Evolutionary conservation across 2,113 vertebrate genomes (phyloP).

Genomic region (Heptranchias perlo): DNA sequence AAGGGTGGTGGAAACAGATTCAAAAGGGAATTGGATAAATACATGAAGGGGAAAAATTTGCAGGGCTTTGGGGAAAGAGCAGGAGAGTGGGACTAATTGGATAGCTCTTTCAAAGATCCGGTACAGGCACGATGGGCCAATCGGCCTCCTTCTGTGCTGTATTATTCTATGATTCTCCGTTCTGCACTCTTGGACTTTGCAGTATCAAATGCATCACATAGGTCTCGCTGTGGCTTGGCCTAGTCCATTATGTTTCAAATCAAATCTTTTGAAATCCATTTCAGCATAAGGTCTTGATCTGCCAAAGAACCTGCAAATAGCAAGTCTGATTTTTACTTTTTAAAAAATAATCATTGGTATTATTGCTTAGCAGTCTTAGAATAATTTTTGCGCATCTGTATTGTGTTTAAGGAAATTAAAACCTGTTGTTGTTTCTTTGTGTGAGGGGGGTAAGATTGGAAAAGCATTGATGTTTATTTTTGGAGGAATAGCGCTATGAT

Average conservation of each 20-base stretch:
- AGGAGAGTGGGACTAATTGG: too few species aligned
- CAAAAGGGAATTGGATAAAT: too few species aligned
- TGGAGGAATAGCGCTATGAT: slow-evolving; percentile 4
- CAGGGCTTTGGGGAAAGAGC: too few species aligned
- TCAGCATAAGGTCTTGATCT: not conserved
- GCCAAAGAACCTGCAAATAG: not conserved
- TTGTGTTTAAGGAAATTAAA: slow-evolving; percentile 36
- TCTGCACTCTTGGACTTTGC: not conserved
- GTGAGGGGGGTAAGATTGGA: slow-evolving; percentile 20
- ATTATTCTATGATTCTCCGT: too few species aligned
- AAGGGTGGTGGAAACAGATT: too few species aligned
- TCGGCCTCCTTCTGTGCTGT: too few species aligned
- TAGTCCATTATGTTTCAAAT: not conserved
- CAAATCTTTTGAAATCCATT: not conserved
- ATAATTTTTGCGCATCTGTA: slow-evolving; percentile 33
- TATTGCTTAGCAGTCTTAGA: not conserved
- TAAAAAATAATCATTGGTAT: slow-evolving; percentile 14
- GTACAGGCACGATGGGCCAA: too few species aligned
- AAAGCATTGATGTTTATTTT: slow-evolving; percentile 37
- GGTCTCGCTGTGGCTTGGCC: not conserved
- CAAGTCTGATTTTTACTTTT: not conserved
- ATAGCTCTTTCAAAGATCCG: too few species aligned
- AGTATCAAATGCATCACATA: not conserved
- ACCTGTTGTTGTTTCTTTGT: not conserved
- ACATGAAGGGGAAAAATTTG: too few species aligned